Percentiles rank a stretch among this genome's conserved stretches.
phyloP scores from a whole-genome alignment of 2,113 vertebrate species.

The Pagrus major region DNA sequence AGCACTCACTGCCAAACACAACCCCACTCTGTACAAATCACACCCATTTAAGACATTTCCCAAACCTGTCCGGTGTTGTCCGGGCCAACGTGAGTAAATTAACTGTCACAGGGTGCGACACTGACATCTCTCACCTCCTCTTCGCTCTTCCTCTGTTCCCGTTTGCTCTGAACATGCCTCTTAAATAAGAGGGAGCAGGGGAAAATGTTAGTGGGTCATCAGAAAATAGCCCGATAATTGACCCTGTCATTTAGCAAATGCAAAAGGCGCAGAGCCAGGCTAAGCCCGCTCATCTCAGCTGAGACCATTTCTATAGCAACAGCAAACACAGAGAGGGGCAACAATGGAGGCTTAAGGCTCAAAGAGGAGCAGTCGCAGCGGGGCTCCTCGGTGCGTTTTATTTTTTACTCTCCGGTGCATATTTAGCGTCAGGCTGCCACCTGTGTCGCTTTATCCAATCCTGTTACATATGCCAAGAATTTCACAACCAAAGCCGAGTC shows the following conservation, averaged over 20 bases:
- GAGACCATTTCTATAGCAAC: slow-evolving; percentile 65
- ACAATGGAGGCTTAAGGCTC: slow-evolving; percentile 59
- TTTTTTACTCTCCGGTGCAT: slow-evolving; percentile 32
- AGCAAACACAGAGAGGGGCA: slow-evolving; percentile 65
- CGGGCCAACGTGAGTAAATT: slow-evolving; percentile 6
- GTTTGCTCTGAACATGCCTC: slow-evolving; percentile 23
- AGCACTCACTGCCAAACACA: slow-evolving; percentile 32
- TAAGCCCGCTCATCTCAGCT: slow-evolving; percentile 64
- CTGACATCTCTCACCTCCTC: slow-evolving; percentile 35
- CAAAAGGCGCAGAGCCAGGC: slow-evolving; percentile 36
- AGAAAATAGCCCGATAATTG: slow-evolving; percentile 83
- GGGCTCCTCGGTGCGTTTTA: slow-evolving; percentile 16
- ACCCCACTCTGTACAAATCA: slow-evolving; percentile 18
- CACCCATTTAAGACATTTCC: slow-evolving; percentile 28
- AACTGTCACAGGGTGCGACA: slow-evolving; percentile 5
- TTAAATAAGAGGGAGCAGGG: slow-evolving; percentile 50
- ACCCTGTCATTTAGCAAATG: slow-evolving; percentile 69
- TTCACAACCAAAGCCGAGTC: slow-evolving; percentile 56
- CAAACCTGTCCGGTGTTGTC: not conserved
- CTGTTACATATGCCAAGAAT: slow-evolving; percentile 68
- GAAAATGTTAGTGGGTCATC: slow-evolving; percentile 57
- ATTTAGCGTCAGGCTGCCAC: slow-evolving; percentile 63
- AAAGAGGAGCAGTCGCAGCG: slow-evolving; percentile 32
- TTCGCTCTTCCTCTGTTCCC: slow-evolving; percentile 11
- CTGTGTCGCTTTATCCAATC: slow-evolving; percentile 72